Evolutionary conservation across 2,113 vertebrate genomes (phyloP).

Genomic region (Callorhinus ursinus): DNA sequence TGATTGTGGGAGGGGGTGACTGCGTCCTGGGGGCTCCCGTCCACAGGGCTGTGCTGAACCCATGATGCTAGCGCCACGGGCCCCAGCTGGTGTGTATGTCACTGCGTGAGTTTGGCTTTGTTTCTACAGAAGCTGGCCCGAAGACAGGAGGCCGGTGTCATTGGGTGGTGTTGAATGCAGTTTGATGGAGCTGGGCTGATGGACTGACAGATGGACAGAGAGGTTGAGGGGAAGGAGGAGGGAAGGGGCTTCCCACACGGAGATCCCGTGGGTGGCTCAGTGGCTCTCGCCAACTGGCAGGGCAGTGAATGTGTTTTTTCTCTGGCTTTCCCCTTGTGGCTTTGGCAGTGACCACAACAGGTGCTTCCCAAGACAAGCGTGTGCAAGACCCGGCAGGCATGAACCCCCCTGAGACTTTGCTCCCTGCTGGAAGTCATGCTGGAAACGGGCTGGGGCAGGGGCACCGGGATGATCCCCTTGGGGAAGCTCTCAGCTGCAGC

Average conservation of each 20-base stretch:
- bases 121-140: background rate
- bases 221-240: background rate
- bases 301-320: background rate
- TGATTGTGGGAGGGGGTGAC: background rate
- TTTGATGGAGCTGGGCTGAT: background rate
- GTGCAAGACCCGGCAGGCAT: background rate
- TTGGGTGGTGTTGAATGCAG: background rate
- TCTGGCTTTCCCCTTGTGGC: background rate
- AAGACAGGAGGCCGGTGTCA: background rate
- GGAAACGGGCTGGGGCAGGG: background rate
- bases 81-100: background rate
- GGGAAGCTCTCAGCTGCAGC: background rate
- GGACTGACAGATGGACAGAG: background rate
- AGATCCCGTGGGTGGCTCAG: fast-evolving
- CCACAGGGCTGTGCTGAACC: fast-evolving
- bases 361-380: fast-evolving
- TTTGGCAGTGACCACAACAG: background rate
- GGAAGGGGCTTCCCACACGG: fast-evolving
- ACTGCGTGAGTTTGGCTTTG: background rate
- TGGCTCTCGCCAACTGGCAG: background rate
- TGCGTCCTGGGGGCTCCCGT: background rate
- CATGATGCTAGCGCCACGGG: fast-evolving
- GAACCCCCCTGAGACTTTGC: background rate
- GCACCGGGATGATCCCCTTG: background rate
- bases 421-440: background rate